Base-by-base conservation (phyloP, 2,797 vertebrate species). In the Danio kyathit region DNA sequence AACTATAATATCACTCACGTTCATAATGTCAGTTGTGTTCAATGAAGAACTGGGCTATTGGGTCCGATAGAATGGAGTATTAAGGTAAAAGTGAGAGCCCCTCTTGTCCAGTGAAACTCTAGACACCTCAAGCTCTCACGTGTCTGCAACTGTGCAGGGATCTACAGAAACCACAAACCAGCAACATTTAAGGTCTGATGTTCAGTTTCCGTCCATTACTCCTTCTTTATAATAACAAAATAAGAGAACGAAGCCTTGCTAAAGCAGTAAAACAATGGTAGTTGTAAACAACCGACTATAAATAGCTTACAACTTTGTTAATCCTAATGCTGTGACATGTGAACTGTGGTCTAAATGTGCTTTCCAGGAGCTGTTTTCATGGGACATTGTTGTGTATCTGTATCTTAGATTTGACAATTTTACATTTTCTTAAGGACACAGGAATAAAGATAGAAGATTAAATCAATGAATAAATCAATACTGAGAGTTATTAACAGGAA, bases 11-110 rank as follows among this genome's bases (percentile, higher is more conserved):
- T 17, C 29, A 7, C 12, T 52, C 3, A 69, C 5, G 2, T 16
- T 29, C 29, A 29, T 29, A 29, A 29, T 29, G 29, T 29, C 29
- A 29, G 1, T 1, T 29, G 29, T 29, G 29, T 5, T 64, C n/a
- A 11, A 19, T 2, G 43, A 41, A 17, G 6, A 17, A 52, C 11
- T 40, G 4, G 44, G 21, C 43, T 6, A 60, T 46, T 29, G 8
- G 8, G 75, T 67, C 19, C 67, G 51, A 56, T 3, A 17, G 43
- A 40, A 38, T 56, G 54, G 29, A 51, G 16, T 9, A 19, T 57
- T 38, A 5, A 57, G 48, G 71, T 61, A 63, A 74, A 80, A 82
- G 54, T 59, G 54, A 82, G 52, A 76, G 41, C 19, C 41, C 11
- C 17, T 74, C 6, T 40, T 76, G 46, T 74, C 10, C 17, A 64